phyloP scores from a whole-genome alignment of 2,797 vertebrate species.

The Enteromius mattozi region DNA sequence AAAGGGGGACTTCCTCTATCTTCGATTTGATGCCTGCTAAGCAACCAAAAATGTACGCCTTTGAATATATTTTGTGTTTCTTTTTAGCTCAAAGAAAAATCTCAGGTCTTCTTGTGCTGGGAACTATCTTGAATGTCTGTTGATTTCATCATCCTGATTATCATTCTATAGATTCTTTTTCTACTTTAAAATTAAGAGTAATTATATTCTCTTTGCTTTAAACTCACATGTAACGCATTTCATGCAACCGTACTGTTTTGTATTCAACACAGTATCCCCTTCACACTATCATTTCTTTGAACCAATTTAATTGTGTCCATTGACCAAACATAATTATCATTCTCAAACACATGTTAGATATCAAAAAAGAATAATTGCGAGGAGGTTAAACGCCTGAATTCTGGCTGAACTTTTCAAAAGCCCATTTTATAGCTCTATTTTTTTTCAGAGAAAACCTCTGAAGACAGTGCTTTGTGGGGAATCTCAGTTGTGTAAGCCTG shows the following conservation, averaged over 20 bases:
- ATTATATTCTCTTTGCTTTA: slow-evolving; percentile 10
- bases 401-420: slow-evolving; percentile 13
- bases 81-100: slow-evolving; percentile 6
- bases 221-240: not conserved
- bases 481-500: slow-evolving; percentile 42
- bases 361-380: slow-evolving; percentile 19
- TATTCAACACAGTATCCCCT: not conserved
- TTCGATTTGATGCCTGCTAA: not conserved
- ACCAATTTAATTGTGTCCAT: slow-evolving; percentile 6
- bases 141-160: slow-evolving; percentile 37
- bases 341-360: slow-evolving; percentile 22
- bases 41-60: not conserved
- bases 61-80: not conserved
- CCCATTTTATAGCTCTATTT: slow-evolving; percentile 37
- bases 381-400: slow-evolving; percentile 15
- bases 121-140: slow-evolving; percentile 23
- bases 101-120: not conserved
- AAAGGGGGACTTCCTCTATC: not conserved
- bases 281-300: not conserved
- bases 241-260: slow-evolving; percentile 1
- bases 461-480: slow-evolving; percentile 29
- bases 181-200: not conserved
- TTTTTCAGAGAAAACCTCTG: slow-evolving; percentile 29
- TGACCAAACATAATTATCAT: slow-evolving; percentile 24
- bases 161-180: slow-evolving; percentile 14